Conservation (phyloP, 2,888 invertebrate species). For the Drosophila affinis region DNA sequence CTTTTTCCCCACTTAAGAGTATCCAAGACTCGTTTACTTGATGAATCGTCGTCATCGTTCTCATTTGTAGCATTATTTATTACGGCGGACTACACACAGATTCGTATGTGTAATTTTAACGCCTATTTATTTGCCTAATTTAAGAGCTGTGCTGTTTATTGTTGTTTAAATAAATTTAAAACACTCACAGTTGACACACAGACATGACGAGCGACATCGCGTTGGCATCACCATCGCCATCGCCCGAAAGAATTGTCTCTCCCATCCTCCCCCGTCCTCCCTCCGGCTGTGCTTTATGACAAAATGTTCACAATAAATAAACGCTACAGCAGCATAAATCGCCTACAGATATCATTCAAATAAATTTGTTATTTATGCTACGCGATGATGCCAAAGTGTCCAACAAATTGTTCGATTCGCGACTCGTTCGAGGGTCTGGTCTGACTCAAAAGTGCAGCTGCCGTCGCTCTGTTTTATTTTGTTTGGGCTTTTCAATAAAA, state of each 20-base stretch:
- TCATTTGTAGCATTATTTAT: slow-evolving; percentile 18
- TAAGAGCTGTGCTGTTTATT: slow-evolving; percentile 42
- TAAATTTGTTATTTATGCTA: slow-evolving; percentile 58
- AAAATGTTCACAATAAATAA: slow-evolving; percentile 73
- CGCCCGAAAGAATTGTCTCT: slow-evolving; percentile 38
- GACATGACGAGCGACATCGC: slow-evolving; percentile 64
- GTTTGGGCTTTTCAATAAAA: slow-evolving; percentile 50
- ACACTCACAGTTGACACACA: slow-evolving; percentile 46
- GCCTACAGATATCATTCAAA: slow-evolving; percentile 49
- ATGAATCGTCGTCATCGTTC: neutral
- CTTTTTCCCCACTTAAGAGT: slow-evolving; percentile 4
- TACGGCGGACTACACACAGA: neutral
- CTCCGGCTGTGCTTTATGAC: slow-evolving; percentile 58
- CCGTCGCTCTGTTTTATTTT: slow-evolving; percentile 51
- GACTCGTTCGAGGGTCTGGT: slow-evolving; percentile 37
- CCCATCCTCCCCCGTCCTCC: too few relatives aligned
- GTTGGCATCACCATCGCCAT: neutral
- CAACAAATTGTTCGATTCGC: slow-evolving; percentile 50
- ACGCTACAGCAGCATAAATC: slow-evolving; percentile 61
- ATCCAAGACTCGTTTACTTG: neutral
- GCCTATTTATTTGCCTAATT: slow-evolving; percentile 46
- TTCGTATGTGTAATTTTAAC: slow-evolving; percentile 41
- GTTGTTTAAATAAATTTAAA: slow-evolving; percentile 44
- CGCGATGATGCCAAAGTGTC: slow-evolving; percentile 67
- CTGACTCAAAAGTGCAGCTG: slow-evolving; percentile 65